Percentiles rank a stretch among this genome's conserved stretches.
These are phyloP conservation scores for Endotricha flammealis DNA, from an alignment of 2,888 invertebrate species.

Conservation along the genomic window DNA sequence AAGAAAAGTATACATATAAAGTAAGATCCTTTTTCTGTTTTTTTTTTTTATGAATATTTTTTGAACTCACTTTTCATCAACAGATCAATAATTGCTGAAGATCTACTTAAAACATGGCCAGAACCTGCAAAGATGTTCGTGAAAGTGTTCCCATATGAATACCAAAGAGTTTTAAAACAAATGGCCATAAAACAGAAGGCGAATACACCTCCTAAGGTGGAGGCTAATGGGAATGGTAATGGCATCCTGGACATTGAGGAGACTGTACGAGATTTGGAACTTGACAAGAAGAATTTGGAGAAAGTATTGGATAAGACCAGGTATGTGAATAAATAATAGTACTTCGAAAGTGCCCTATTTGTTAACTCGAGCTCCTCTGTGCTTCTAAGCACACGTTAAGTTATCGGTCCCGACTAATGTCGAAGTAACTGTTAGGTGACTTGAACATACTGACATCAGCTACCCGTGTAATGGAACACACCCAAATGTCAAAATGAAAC, in stretches of 20 bases:
- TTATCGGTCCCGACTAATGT: no score
- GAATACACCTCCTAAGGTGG: conserved; percentile 32
- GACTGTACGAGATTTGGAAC: conserved; percentile 85
- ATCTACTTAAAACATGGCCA: conserved; percentile 89
- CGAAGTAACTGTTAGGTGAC: no score
- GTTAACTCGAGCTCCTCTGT: no score
- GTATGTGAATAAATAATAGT: conserved; percentile 52
- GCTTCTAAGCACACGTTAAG: no score
- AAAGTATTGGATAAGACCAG: conserved; percentile 89
- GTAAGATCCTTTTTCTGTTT: no score
- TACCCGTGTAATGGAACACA: no score
- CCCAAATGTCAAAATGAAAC: no score
- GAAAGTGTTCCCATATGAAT: conserved; percentile 98
- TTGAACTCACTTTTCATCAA: not conserved
- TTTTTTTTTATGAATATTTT: no score
- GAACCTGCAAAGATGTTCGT: conserved; percentile 87
- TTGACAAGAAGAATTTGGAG: conserved; percentile 89
- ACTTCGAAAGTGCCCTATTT: not conserved
- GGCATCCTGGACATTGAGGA: conserved; percentile 92
- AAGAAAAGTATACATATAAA: no score
- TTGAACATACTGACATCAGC: no score
- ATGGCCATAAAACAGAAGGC: conserved; percentile 45
- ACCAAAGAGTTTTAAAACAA: conserved; percentile 91
- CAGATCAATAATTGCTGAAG: conserved; percentile 87
- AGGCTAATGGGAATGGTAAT: conserved; percentile 53